phyloP scores from a whole-genome alignment of 2,888 invertebrate genomes.

The Balanococcus diminutus region DNA sequence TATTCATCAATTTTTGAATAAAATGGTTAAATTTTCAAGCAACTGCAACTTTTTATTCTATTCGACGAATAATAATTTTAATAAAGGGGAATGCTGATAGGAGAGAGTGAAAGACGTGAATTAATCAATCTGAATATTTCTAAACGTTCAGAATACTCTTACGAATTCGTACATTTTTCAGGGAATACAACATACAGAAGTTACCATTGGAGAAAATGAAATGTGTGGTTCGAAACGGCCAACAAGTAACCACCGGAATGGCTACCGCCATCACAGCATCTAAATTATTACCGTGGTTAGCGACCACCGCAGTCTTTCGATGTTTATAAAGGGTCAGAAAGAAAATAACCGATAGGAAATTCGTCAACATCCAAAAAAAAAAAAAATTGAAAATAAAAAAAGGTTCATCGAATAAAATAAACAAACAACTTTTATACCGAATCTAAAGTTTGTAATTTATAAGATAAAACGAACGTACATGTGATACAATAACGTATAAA shows the following conservation, averaged over 20 bases:
- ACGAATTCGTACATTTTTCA: conserved; percentile 41
- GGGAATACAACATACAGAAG: conserved; percentile 78
- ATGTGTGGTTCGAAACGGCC: conserved; percentile 70
- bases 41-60: too few species aligned
- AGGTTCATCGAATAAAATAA: not conserved
- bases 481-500: not conserved
- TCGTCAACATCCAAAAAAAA: not conserved
- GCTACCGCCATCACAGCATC: conserved; percentile 7
- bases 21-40: too few species aligned
- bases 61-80: too few species aligned
- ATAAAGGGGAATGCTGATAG: too few species aligned
- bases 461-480: not conserved
- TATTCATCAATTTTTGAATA: too few species aligned
- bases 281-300: conserved; percentile 20
- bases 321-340: not conserved
- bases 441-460: not conserved
- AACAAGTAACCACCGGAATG: conserved; percentile 57
- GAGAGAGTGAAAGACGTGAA: too few species aligned
- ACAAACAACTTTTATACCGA: not conserved
- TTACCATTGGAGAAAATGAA: conserved; percentile 84
- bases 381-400: not conserved
- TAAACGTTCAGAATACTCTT: too few species aligned
- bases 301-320: not conserved
- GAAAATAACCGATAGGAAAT: not conserved
- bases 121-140: too few species aligned